Evolutionary conservation across 92 coral and sea anemone species (phyloP), one percentile per base, ranked within the genome.

Genomic region (Parazoanthus darwini): DNA sequence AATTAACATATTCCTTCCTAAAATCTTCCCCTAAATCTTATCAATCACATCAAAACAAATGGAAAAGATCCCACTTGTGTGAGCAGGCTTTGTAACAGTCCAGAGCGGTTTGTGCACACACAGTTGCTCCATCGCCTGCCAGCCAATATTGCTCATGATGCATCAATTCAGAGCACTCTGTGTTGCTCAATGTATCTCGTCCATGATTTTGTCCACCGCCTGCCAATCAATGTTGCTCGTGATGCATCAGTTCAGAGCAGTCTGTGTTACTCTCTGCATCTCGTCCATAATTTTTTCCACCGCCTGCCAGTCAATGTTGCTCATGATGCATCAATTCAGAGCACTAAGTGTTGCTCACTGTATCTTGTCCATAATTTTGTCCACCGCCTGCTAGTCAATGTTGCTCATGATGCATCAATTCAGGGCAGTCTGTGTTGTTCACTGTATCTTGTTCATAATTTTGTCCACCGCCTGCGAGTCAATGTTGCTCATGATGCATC

Each of bases 181-280:
- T 29, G 63, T 11, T 79, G 85, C 23, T 25, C 33, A 74, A 20
- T 54, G 80, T 46, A 90, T 72, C 74, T 90, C 90, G 39, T 92
- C 73, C 93, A 95, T 95, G 85, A 95, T 93, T 82, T 88, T 90
- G 79, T 95, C 93, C 14, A 95, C 96, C 63, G 95, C 98, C 23
- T 95, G 96, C 98, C 98, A 93, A 86, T 94, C 96, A 94, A 39
- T 94, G 87, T 94, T 89, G 68, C 96, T 94, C 92, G 91, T 93
- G 33, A 91, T 82, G 18, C 96, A 46, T 46, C 51, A 46, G 51
- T 46, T 3, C 51, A 46, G 51, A 46, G 20, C 66, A 58, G 66
- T 58, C 66, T 39, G 42, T 58, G 66, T 58, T 58, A 22, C 66
- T 58, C 18, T 14, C 66, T 13, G 2, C 18, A 56, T 56, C 65